Base-by-base conservation (phyloP, 2,888 invertebrate species). In the Andricus curvator region DNA sequence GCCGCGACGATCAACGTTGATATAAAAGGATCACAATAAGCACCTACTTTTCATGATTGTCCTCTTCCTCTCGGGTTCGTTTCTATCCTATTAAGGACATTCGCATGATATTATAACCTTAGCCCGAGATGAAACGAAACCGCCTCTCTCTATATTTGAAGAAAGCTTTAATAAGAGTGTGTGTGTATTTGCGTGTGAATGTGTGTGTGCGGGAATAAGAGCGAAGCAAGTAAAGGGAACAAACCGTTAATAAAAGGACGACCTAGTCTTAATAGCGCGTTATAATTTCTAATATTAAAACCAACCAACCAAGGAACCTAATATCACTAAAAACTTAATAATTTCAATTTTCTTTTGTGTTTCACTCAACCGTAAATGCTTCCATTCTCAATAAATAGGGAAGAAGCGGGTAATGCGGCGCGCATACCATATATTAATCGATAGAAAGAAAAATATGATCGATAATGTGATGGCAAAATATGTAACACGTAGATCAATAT, bases 41-140 rank as follows among this genome's bases (percentile, higher is more conserved):
- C 56, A 56, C 56, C 74, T 56, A 56, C 56, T 74, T 74, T 74
- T 74, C 51, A 56, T 56, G 56, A 74, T 74, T 74, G 74, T 74
- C 56, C 74, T 51, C 74, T 74, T 74, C 51, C 51, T 33, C 29
- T n/a, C 15, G 13, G 74, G n/a, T 74, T 56, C 74, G 60, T 74
- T 56, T 60, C 51, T 56, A 33, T 33, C 56, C 51, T 74, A 74
- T 60, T 56, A 56, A 60, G 56, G 13, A 74, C 74, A 74, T 74
- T 74, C 74, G 74, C 74, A 74, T 74, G 74, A 74, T 74, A 74
- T 74, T 74, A 74, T 74, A 74, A 74, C 74, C 51, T 56, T n/a
- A 33, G 13, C 56, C 33, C 74, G n/a, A 74, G 74, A 74, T 74
- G 56, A 56, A 74, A 74, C 74, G 74, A 74, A 74, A 51, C 37